These are phyloP conservation scores for Villa cingulata DNA, from an alignment of 2,888 invertebrate species.

Conservation along the genomic window DNA sequence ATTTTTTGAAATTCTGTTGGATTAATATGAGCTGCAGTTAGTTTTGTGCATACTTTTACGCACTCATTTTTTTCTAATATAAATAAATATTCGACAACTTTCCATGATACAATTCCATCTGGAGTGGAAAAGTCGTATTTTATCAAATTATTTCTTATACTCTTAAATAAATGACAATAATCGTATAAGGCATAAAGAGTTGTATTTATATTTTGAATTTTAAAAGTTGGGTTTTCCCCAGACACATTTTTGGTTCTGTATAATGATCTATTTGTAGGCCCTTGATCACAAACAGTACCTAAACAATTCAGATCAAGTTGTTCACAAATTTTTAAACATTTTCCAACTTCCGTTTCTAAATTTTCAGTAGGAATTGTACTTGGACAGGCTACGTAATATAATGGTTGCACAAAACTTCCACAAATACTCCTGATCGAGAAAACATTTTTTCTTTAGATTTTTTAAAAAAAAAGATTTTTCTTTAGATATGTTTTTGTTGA, in stretches of 20 bases:
- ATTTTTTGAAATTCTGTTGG: conserved; percentile 15
- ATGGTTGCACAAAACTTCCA: neutral
- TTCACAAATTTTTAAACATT: neutral
- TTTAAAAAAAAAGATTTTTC: too few species aligned
- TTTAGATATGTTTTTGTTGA: too few species aligned
- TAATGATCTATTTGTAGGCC: neutral
- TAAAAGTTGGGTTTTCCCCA: neutral
- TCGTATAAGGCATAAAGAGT: too few species aligned
- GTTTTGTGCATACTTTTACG: conserved; percentile 5
- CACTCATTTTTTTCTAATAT: conserved; percentile 2
- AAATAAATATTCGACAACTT: conserved; percentile 6
- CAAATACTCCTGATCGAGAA: conserved; percentile 3
- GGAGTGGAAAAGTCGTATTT: too few species aligned
- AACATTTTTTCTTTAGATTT: too few species aligned
- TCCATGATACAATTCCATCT: conserved; percentile 6
- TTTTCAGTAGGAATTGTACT: neutral
- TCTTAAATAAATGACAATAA: too few species aligned
- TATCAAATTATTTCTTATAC: too few species aligned
- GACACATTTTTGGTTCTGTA: neutral
- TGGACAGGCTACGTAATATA: neutral
- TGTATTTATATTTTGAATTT: neutral
- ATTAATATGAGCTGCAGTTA: conserved; percentile 10
- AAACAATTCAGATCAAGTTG: neutral
- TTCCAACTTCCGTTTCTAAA: neutral
- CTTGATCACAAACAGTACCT: neutral